Percentiles rank a stretch among this genome's conserved stretches.
Conservation (phyloP, 1,140 invertebrate species). For the Colletes gigas region DNA sequence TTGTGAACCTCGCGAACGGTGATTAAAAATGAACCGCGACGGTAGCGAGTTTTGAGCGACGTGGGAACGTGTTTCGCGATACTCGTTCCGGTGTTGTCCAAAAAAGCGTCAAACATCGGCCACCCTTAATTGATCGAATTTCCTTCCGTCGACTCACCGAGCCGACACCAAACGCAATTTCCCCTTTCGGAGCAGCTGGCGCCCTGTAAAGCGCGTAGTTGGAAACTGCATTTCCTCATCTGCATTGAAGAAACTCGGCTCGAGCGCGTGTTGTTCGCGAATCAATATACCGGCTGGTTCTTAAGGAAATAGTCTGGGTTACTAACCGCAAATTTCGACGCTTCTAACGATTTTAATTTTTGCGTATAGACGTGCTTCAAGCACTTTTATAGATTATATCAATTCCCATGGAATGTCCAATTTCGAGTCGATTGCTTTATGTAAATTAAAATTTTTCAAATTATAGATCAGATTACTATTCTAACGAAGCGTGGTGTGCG, state of each 20-base stretch:
- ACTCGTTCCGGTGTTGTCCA: not conserved
- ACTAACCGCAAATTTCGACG: too few relatives aligned
- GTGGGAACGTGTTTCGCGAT: not conserved
- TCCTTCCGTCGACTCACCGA: constrained; percentile 1
- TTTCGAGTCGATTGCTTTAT: too few relatives aligned
- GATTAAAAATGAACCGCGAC: too few relatives aligned
- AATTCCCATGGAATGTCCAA: too few relatives aligned
- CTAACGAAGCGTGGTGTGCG: too few relatives aligned
- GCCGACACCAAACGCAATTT: constrained; percentile 6
- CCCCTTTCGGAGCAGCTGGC: not conserved
- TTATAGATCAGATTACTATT: too few relatives aligned
- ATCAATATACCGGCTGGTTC: constrained; percentile 3
- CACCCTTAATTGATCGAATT: constrained; percentile 13
- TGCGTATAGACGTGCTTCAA: too few relatives aligned
- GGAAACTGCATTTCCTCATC: constrained; percentile 19
- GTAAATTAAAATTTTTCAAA: too few relatives aligned
- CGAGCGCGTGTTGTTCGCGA: not conserved
- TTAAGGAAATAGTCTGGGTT: not conserved
- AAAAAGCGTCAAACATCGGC: not conserved
- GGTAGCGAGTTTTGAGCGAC: too few relatives aligned
- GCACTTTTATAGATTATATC: too few relatives aligned
- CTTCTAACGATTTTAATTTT: too few relatives aligned
- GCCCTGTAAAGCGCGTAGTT: not conserved
- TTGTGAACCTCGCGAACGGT: too few relatives aligned
- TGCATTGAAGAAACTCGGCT: constrained; percentile 10